Conservation (phyloP, 2,888 invertebrate genomes). For the Latrodectus elegans region DNA sequence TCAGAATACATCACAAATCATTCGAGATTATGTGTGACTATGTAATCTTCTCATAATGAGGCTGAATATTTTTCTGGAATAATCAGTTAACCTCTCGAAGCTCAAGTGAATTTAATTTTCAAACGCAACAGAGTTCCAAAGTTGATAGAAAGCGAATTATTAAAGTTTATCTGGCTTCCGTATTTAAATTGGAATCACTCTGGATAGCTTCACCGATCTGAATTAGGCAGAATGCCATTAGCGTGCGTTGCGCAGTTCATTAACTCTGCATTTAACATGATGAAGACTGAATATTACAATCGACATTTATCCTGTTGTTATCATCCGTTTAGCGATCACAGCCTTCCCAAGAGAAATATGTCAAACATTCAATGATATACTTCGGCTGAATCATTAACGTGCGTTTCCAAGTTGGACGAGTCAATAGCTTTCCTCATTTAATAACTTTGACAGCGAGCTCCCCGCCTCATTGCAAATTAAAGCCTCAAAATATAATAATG, state of each 20-base stretch:
- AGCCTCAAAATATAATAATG: constrained; percentile 67
- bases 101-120: too few relatives aligned
- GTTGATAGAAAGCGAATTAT: constrained; percentile 1
- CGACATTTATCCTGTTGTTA: constrained; percentile 67
- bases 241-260: constrained; percentile 66
- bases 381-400: constrained; percentile 67
- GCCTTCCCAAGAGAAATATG: constrained; percentile 68
- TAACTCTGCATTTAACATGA: constrained; percentile 67
- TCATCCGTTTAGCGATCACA: constrained; percentile 68
- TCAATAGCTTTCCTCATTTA: constrained; percentile 67
- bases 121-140: too few relatives aligned
- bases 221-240: constrained; percentile 65
- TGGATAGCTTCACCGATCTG: constrained; percentile 47
- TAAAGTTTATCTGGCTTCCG: constrained; percentile 61
- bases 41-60: too few relatives aligned
- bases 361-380: constrained; percentile 69
- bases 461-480: constrained; percentile 66
- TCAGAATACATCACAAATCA: too few relatives aligned
- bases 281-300: constrained; percentile 69
- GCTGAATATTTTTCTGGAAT: too few relatives aligned
- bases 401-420: constrained; percentile 64
- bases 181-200: constrained; percentile 62
- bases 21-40: too few relatives aligned
- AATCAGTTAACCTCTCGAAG: too few relatives aligned
- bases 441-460: constrained; percentile 68